Base-by-base conservation (phyloP, 53 echinoderm and acorn worm genomes). In the Apostichopus leukothele region DNA sequence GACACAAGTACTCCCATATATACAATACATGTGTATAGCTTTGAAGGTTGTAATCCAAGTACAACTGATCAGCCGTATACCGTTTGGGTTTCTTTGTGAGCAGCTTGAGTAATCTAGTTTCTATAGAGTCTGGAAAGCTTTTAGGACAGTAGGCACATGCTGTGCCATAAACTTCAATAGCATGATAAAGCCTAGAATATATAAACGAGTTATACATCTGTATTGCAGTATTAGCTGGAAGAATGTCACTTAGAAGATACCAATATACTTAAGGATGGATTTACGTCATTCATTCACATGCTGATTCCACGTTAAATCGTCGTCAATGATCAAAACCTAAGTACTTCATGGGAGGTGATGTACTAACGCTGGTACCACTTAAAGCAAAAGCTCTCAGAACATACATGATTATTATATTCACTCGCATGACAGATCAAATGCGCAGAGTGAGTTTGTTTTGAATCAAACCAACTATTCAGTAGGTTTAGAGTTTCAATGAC, bases 391-490 rank as follows among this genome's bases (percentile, higher is more conserved):
- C n/a, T 75, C 19, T 16, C 75, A 27, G 10, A 12, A 75, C 22
- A 75, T 75, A n/a, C 75, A 20, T 16, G 22, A 16, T n/a, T 6
- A n/a, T n/a, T 16, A 27, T 16, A n/a, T 75, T 75, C 19, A 75
- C 75, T 4, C 19, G 75, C 75, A 75, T 75, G 14, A 26, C 12
- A 75, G 9, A 23, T 23, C 23, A 23, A n/a, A 12, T 13, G 63
- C 14, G 63, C 3, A 63, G 14, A 63, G n/a, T 75, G 19, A 16
- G 75, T 75, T 21, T 19, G 1, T 75, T 75, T 75, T 23, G 4
- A 27, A 27, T n/a, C 75, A 75, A 75, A 75, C 75, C 75, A 75
- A 75, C 25, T 27, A 9, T 75, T 75, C 75, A 75, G 19, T 16
- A 23, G 22, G 19, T n/a, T 75, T 14, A 25, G 26, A 75, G 75